These are phyloP conservation scores for Chroicocephalus ridibundus DNA, from an alignment of 2,113 vertebrate species.

Conservation along the genomic window DNA sequence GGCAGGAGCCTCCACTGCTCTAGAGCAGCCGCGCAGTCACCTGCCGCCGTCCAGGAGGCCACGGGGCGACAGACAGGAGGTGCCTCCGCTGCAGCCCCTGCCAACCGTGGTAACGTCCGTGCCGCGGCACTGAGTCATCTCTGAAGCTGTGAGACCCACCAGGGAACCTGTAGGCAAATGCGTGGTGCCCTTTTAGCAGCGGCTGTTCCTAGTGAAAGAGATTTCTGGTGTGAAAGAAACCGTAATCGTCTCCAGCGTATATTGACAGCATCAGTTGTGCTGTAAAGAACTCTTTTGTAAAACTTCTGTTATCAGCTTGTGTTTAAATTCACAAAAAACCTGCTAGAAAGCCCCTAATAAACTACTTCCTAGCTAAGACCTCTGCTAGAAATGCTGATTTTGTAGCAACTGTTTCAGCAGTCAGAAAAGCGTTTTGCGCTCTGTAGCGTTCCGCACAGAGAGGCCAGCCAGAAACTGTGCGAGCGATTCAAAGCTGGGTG, in stretches of 20 bases:
- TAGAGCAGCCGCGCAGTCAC: rapidly evolving
- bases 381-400: not conserved
- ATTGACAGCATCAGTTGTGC: not conserved
- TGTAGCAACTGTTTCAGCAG: not conserved
- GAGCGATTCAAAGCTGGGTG: not conserved
- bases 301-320: not conserved
- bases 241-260: not conserved
- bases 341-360: not conserved
- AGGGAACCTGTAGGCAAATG: not conserved
- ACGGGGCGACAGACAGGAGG: rapidly evolving
- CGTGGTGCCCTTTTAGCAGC: rapidly evolving
- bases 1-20: not conserved
- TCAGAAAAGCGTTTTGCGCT: rapidly evolving
- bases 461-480: not conserved
- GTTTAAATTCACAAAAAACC: not conserved
- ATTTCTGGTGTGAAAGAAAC: not conserved
- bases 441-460: rapidly evolving
- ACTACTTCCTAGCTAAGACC: too few species aligned
- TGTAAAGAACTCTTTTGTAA: not conserved
- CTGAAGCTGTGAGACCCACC: not conserved
- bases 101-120: not conserved
- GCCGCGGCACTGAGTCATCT: not conserved
- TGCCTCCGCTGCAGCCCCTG: not conserved
- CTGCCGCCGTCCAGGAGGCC: rapidly evolving
- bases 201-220: not conserved